Evolutionary conservation across 1,140 invertebrate genomes (phyloP), one percentile per base, ranked within the genome.

Genomic region (Anadara kagoshimensis): DNA sequence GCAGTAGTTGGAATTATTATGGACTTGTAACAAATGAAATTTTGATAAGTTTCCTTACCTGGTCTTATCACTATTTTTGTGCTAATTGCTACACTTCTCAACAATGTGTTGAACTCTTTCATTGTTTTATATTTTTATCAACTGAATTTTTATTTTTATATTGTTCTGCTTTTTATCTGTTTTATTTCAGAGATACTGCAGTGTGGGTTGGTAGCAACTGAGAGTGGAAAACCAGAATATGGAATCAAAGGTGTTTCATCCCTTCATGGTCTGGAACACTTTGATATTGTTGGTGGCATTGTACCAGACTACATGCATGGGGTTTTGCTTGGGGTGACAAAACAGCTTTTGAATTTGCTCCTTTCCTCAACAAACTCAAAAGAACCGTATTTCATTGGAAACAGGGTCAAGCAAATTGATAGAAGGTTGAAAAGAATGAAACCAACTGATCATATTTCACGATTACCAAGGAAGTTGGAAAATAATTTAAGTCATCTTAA

Each of bases 261-360:
- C 22, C 26, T 70, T 26, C 63, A 43, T 61, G 58, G 58, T n/a
- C 58, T 70, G 20, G n/a, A 70, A 18, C 29, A 53, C 20, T 71
- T 71, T 54, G 45, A 71, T 63, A 29, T 59, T 45, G 58, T 71
- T n/a, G 22, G 45, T 54, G 59, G 54, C 41, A 36, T 64, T 36
- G 69, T 71, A 24, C 70, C 70, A n/a, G 70, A 66, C 14, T 73
- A 65, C 53, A 66, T 66, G 62, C 70, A 56, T 41, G 26, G 64
- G 22, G 49, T 67, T 14, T 43, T 67, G 18, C 43, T 67, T 12
- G 51, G 64, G 41, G 62, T 64, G 16, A 58, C 43, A 29, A 73
- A 73, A 47, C 53, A 72, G n/a, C 5, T 72, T 8, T n/a, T 64
- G 20, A 26, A 26, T 12, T 45, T 64, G 22, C 41, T 20, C 47